These are phyloP conservation scores for Cepaea nemoralis DNA, from an alignment of 1,140 invertebrate genomes.

Conservation along the genomic window DNA sequence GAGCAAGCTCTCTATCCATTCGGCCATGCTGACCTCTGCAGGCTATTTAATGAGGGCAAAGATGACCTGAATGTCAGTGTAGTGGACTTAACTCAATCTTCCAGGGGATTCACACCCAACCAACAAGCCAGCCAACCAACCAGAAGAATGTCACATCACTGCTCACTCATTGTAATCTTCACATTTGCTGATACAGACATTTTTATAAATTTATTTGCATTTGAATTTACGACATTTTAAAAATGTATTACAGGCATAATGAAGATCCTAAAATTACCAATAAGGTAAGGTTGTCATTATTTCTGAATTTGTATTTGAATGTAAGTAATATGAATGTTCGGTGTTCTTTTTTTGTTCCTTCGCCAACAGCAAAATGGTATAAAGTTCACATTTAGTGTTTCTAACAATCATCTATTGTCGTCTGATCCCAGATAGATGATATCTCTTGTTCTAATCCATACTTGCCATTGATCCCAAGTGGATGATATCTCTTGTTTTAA, in stretches of 20 bases:
- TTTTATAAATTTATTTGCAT: neutral
- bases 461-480: no score
- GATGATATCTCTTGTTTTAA: no score
- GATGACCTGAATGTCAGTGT: no score
- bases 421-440: neutral
- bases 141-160: neutral
- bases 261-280: constrained; percentile 12
- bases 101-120: no score
- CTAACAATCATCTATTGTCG: neutral
- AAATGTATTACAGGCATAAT: constrained; percentile 18
- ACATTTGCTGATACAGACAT: neutral
- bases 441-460: no score
- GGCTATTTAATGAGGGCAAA: no score
- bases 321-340: neutral
- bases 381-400: neutral
- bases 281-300: constrained; percentile 9
- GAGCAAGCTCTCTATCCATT: no score
- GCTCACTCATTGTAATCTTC: neutral
- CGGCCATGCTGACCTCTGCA: no score
- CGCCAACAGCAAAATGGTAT: no score
- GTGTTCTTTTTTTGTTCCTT: neutral
- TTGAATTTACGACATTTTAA: no score
- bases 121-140: neutral
- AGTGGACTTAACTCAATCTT: neutral
- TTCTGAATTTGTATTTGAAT: neutral